Evolutionary conservation across 2,888 invertebrate genomes (phyloP), one percentile per base, ranked within the genome.

Genomic region (Philonicus albiceps): DNA sequence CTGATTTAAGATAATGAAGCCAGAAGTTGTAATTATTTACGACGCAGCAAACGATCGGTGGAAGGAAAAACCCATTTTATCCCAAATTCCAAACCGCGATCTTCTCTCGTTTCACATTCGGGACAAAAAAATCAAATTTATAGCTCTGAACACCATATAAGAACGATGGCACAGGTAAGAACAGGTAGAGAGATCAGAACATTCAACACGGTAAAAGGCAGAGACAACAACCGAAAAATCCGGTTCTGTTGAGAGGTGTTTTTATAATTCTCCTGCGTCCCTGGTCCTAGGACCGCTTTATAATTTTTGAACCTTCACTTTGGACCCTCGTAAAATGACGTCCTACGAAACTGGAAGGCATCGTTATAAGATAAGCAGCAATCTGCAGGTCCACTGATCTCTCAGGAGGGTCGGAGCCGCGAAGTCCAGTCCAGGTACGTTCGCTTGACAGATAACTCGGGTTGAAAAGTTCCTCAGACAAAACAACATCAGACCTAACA

Each of bases 31-130:
- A 74, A 74, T 34, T 74, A 74, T 74, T 74, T 74, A 74, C 27
- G 74, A 37, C 37, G 74, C 74, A 74, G 37, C n/a, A 5, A 74
- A 27, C n/a, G 37, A 13, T 74, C 37, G 74, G 31, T 34, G 74
- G 31, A 74, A 76, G 34, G 43, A 37, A 76, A 76, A 76, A 40
- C 27, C 37, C 34, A 76, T 76, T 76, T 76, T 76, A 76, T 76
- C 76, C 76, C 34, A 76, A 76, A 76, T 43, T 76, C 76, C 76
- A 76, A 76, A 76, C 43, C 76, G 43, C 37, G 76, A 76, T 76
- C 40, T 76, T 76, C 27, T 76, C 76, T 76, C 76, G 40, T 34
- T 76, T 40, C 76, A 76, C 34, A 22, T 40, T 19, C 30, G 37
- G 8, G 27, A 22, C 8, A 31, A 74, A 74, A 74, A 31, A 76